Evolutionary conservation across 2,113 vertebrate genomes (phyloP), one percentile per base, ranked within the genome.

Genomic region (Podocnemis expansa): DNA sequence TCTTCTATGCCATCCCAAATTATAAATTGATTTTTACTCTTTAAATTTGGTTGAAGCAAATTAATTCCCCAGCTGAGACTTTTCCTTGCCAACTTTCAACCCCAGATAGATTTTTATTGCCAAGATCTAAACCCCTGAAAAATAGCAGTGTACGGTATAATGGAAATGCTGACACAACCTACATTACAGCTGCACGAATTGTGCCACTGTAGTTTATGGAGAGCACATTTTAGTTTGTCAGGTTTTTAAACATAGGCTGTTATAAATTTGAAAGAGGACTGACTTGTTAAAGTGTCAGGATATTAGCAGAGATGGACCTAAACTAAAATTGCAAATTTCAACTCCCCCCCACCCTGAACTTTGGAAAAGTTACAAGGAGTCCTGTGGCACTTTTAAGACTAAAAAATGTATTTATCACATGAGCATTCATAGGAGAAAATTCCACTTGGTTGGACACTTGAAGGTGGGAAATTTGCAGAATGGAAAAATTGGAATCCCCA

Each of bases 211-310:
- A 94, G 97, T 98, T 98, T 98, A 98, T 97, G 97, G 97, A 96
- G 97, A 98, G 95, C 97, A 97, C 98, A 97, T 98, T 98, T 98
- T 98, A 97, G 97, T 97, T 93, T 98, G 98, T 98, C 98, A 98
- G 98, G 98, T 98, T 98, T 98, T 98, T 98, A 97, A 98, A 98
- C 98, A 98, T 84, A 97, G 96, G 60, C 98, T 95, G 97, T 89
- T 98, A 97, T 98, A 98, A 98, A 98, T 98, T 97, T 98, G 97
- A 97, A 97, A 95, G 96, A 97, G 95, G 92, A 91, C 97, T 96
- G 96, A 96, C 98, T 97, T 97, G 96, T 97, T 97, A 95, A 92
- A 89, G 93, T 97, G 97, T 97, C 95, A 43, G 95, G 91, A 76
- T 96, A 97, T 97, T 97, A 96, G 90, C 84, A 95, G 92, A 83